Percentiles rank a stretch among this genome's conserved stretches.
Evolutionary conservation across 2,113 vertebrate genomes (phyloP).

Genomic region (Pandion haliaetus): DNA sequence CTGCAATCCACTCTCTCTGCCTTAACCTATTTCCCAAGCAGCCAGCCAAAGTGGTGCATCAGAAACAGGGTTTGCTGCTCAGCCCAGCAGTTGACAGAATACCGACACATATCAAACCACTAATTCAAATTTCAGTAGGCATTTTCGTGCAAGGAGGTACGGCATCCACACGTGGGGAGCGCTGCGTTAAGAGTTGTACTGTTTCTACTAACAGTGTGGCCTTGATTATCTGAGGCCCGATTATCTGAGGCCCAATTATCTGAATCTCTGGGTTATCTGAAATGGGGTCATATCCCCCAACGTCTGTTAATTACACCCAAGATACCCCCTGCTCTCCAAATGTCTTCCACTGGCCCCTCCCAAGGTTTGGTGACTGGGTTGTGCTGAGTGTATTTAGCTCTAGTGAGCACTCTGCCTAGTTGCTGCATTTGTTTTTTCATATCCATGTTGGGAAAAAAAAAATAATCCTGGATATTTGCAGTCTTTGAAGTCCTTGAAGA

Average conservation of each 20-base stretch:
- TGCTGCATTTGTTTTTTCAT: background rate
- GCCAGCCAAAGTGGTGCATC: background rate
- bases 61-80: background rate
- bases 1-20: conserved; percentile 23
- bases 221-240: conserved; percentile 37
- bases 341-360: background rate
- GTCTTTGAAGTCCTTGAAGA: background rate
- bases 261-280: conserved; percentile 24
- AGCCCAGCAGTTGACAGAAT: background rate
- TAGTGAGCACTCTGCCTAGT: rapidly evolving
- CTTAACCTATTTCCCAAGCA: conserved; percentile 52
- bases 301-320: conserved; percentile 28
- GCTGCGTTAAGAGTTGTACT: background rate
- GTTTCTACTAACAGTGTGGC: background rate
- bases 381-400: background rate
- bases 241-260: conserved; percentile 45
- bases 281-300: conserved; percentile 33
- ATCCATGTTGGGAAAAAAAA: background rate
- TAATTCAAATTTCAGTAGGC: background rate
- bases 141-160: background rate
- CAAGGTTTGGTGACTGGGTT: rapidly evolving
- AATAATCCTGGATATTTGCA: background rate
- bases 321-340: background rate
- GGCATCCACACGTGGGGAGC: rapidly evolving
- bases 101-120: rapidly evolving